Evolutionary conservation across 2,113 vertebrate genomes (phyloP).

Genomic region (Scatophagus argus): DNA sequence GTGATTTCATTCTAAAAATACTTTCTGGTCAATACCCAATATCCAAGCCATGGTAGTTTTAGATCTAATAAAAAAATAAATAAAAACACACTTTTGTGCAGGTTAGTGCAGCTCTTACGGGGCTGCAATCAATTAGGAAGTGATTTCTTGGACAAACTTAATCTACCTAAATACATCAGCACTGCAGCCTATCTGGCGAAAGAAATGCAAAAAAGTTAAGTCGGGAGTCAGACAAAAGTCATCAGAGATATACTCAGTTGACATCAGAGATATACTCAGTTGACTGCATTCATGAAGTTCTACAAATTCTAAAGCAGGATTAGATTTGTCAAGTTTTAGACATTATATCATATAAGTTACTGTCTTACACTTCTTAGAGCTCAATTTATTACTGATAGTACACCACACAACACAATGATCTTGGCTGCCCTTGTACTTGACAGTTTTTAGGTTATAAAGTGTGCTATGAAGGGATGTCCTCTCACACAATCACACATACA

Average conservation of each 20-base stretch:
- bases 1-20: no score
- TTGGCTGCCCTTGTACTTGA: neutral
- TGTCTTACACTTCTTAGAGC: neutral
- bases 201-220: neutral
- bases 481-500: neutral
- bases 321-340: neutral
- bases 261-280: neutral
- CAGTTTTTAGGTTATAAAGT: neutral
- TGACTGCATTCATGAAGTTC: neutral
- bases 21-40: no score
- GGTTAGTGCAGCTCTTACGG: neutral
- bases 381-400: neutral
- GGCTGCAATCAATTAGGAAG: constrained; percentile 6
- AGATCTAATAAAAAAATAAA: no score
- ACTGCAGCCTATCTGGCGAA: neutral
- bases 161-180: neutral
- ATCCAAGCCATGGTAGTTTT: no score
- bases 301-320: neutral
- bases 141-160: constrained; percentile 3
- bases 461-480: neutral
- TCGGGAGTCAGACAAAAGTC: neutral
- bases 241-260: no score
- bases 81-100: no score
- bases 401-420: neutral
- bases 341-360: neutral